A percentile compares a stretch with the other conserved stretches of the same genome.
Conservation (phyloP, 92 coral and sea anemone genomes). For the Plumapathes pennacea region DNA sequence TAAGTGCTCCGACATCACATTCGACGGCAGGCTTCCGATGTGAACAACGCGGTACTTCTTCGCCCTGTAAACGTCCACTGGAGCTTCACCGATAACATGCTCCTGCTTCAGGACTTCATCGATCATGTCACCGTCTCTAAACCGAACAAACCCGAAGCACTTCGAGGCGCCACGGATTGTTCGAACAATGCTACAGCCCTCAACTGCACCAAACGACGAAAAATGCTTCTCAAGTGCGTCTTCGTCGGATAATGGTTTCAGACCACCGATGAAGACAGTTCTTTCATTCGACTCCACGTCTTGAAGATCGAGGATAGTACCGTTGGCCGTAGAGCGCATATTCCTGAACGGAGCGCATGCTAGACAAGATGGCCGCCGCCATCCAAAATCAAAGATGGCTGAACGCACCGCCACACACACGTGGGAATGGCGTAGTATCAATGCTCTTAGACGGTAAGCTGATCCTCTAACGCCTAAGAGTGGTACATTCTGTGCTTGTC, state of each 20-base stretch:
- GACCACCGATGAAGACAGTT: conserved; percentile 50
- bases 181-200: conserved; percentile 30
- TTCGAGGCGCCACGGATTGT: conserved; percentile 48
- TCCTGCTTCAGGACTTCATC: conserved; percentile 28
- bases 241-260: conserved; percentile 46
- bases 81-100: conserved; percentile 36
- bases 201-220: conserved; percentile 53
- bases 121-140: conserved; percentile 31
- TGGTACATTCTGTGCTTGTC: too few species aligned
- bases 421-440: too few species aligned
- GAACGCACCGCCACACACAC: too few species aligned
- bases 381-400: too few species aligned
- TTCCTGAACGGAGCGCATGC: too few species aligned
- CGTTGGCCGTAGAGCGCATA: too few species aligned
- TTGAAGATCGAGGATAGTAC: background rate
- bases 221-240: conserved; percentile 38
- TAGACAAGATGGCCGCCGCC: too few species aligned
- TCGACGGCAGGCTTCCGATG: conserved; percentile 43
- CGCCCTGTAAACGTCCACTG: conserved; percentile 31
- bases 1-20: conserved; percentile 31
- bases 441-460: too few species aligned
- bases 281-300: conserved; percentile 35
- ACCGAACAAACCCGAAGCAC: conserved; percentile 57
- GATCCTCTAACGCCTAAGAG: too few species aligned
- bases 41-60: conserved; percentile 40